A percentile compares a stretch with the other conserved stretches of the same genome.
Conservation (phyloP, 1,140 invertebrate genomes). For the Aethina tumida region DNA sequence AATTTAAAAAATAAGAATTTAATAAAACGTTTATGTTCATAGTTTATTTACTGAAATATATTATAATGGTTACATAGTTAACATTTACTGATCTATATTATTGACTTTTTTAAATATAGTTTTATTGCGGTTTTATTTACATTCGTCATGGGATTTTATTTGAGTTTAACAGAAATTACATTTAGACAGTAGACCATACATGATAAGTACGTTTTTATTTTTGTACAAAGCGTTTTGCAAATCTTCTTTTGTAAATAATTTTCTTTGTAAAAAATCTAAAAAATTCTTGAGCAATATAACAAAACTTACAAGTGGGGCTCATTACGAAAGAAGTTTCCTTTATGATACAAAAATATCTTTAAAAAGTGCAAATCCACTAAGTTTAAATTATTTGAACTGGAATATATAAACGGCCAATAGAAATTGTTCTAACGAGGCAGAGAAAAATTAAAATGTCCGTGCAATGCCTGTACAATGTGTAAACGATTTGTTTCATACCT, state of each 20-base stretch:
- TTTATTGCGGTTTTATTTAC: conserved; percentile 22
- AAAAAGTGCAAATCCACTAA: too few species aligned
- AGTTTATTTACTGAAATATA: conserved; percentile 19
- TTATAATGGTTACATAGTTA: conserved; percentile 16
- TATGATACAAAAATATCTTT: too few species aligned
- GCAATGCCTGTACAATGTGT: too few species aligned
- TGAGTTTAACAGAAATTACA: neutral
- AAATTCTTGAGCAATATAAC: neutral
- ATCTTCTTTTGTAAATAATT: neutral
- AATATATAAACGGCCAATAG: too few species aligned
- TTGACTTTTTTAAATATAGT: conserved; percentile 19
- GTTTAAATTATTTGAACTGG: too few species aligned
- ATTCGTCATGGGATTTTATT: conserved; percentile 10
- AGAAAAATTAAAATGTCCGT: too few species aligned
- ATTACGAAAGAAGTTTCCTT: neutral
- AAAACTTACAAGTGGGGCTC: neutral
- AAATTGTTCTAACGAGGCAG: too few species aligned
- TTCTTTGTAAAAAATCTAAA: neutral
- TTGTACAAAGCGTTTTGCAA: conserved; percentile 1
- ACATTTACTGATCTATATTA: conserved; percentile 20
- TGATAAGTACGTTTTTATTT: neutral
- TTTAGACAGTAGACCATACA: conserved; percentile 3
- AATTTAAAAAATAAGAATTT: conserved; percentile 11
- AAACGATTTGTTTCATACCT: too few species aligned
- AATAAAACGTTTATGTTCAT: conserved; percentile 14